Evolutionary conservation across 2,113 vertebrate genomes (phyloP), one percentile per base, ranked within the genome.

Genomic region (Phoenicopterus ruber): DNA sequence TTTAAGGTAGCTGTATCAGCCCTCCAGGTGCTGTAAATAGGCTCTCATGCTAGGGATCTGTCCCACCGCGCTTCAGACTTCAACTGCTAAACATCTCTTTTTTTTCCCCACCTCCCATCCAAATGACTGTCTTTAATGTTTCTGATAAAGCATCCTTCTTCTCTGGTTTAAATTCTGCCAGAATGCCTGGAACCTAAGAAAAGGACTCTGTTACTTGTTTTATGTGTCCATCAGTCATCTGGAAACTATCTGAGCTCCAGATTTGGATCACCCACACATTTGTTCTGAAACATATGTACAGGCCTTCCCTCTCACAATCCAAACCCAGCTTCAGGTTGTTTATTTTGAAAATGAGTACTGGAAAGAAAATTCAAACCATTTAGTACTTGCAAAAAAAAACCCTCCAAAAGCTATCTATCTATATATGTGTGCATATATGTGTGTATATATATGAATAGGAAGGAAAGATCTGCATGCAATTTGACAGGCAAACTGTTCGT

Each of bases 221-320:
- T 74, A 38, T 65, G 38, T 46, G 70, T 76, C 62, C 71, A 50
- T 90, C 90, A 88, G 65, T 92, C 58, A 88, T 82, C 69, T 92
- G 61, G 40, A 94, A 95, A 38, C 34, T 83, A 79, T 88, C 72
- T 86, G 65, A 94, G 72, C 61, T 95, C 70, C 80, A 89, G 88
- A 92, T 95, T 74, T 94, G 57, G 52, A 69, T 94, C 95, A 89
- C 86, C 94, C 88, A 96, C 83, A 79, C 91, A 31, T 94, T 95
- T 87, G 52, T 91, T 94, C 83, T 76, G 66, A 88, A 96, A 63
- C 83, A 89, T 92, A 82, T 76, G 73, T 61, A 76, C 58, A 79
- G 78, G 36, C 93, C 94, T 89, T 76, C 77, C 52, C 36, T 95
- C 55, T 91, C 77, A 78, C 10, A 78, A 78, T 86, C 40, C 57